Percentiles rank a stretch among this genome's conserved stretches.
Evolutionary conservation across 2,113 vertebrate species (phyloP).

Genomic region (Anthoscopus minutus): DNA sequence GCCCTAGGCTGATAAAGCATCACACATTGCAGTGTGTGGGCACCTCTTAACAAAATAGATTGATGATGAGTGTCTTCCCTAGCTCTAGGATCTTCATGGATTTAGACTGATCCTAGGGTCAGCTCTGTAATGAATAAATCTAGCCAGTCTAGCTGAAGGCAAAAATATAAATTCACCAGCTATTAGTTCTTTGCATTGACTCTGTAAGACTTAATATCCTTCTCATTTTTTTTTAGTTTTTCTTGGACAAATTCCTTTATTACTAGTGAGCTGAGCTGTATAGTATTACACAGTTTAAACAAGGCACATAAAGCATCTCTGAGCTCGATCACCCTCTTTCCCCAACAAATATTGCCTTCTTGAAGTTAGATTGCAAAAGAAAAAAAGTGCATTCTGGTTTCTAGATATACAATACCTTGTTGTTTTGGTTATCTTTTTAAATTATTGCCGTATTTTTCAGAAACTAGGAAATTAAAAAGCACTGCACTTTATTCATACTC

Average conservation of each 20-base stretch:
- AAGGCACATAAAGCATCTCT: neutral
- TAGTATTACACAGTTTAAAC: neutral
- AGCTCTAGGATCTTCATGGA: neutral
- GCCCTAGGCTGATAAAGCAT: neutral
- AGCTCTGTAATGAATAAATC: neutral
- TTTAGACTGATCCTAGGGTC: neutral
- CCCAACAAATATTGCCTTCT: neutral
- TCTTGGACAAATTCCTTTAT: neutral
- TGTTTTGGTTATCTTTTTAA: neutral
- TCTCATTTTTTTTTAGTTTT: neutral
- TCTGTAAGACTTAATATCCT: neutral
- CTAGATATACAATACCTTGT: neutral
- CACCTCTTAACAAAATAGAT: neutral
- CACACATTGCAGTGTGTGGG: neutral
- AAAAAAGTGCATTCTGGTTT: neutral
- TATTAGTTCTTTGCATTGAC: neutral
- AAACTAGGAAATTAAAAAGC: neutral
- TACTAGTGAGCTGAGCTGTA: neutral
- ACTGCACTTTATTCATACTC: neutral
- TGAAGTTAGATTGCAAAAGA: neutral
- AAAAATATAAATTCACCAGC: neutral
- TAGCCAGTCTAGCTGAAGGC: neutral
- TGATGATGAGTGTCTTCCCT: neutral
- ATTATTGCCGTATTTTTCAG: neutral
- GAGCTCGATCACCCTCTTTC: neutral